phyloP scores from a whole-genome alignment of 2,888 invertebrate genomes.

The Tethea ocularis region DNA sequence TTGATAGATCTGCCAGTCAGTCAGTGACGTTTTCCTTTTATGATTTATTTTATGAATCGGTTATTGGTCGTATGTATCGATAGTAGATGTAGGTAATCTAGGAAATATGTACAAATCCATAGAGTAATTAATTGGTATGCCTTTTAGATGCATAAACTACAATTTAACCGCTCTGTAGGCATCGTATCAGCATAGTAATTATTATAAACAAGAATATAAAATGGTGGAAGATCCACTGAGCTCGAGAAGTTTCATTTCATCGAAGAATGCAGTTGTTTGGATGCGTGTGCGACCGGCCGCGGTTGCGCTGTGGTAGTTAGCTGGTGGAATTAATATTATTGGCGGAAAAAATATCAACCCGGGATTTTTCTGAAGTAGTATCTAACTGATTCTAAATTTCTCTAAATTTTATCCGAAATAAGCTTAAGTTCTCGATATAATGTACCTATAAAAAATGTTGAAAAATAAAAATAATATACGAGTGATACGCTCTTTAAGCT shows the following conservation, averaged over 20 bases:
- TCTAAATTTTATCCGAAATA: too few relatives aligned
- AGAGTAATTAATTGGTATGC: not conserved
- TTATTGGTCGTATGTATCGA: too few relatives aligned
- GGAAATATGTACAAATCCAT: not conserved
- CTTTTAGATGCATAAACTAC: slow-evolving; percentile 10
- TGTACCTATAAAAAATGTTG: too few relatives aligned
- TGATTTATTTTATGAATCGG: too few relatives aligned
- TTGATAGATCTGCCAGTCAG: too few relatives aligned
- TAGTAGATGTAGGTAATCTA: too few relatives aligned
- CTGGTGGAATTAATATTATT: slow-evolving; percentile 11
- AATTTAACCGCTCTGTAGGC: slow-evolving; percentile 16
- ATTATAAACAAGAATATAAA: slow-evolving; percentile 26
- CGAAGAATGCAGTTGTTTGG: slow-evolving; percentile 46
- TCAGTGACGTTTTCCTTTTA: too few relatives aligned
- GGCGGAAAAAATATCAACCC: not conserved
- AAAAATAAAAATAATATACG: too few relatives aligned
- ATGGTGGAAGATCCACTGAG: slow-evolving; percentile 39
- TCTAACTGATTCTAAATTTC: too few relatives aligned
- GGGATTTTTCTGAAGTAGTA: too few relatives aligned
- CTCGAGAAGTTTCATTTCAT: slow-evolving; percentile 36
- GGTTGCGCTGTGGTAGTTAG: slow-evolving; percentile 30
- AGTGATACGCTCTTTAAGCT: too few relatives aligned
- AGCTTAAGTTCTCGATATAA: too few relatives aligned
- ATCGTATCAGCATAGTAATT: slow-evolving; percentile 28
- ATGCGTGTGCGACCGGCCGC: slow-evolving; percentile 34